phyloP scores from a whole-genome alignment of 2,113 vertebrate genomes.

The Tetrao urogallus region DNA sequence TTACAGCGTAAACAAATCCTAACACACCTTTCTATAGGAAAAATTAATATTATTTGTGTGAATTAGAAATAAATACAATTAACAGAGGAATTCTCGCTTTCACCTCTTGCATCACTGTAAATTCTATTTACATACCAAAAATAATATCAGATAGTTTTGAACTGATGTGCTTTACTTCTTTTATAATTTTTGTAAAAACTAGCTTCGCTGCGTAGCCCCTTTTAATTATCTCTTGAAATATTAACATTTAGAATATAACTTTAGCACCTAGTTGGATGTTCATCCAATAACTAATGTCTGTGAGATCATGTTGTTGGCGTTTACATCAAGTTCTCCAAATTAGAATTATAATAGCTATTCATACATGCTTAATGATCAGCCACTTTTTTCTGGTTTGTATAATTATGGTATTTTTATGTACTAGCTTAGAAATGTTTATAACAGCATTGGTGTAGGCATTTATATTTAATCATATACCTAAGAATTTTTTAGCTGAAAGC shows the following conservation, averaged over 20 bases:
- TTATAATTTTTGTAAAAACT: background rate
- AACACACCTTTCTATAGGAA: background rate
- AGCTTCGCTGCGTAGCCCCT: background rate
- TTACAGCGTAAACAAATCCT: background rate
- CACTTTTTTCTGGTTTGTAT: background rate
- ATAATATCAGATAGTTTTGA: background rate
- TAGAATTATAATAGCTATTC: background rate
- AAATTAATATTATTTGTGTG: background rate
- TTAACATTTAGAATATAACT: background rate
- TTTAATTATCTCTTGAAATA: background rate
- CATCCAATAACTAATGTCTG: background rate
- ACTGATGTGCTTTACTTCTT: background rate
- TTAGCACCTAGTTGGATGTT: background rate
- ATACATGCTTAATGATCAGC: background rate
- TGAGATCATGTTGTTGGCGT: background rate
- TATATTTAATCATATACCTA: background rate
- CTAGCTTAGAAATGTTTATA: background rate
- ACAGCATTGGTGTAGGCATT: background rate
- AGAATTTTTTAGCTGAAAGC: background rate
- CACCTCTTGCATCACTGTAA: background rate
- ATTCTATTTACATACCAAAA: background rate
- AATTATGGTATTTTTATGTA: background rate
- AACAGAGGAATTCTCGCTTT: background rate
- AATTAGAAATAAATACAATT: background rate
- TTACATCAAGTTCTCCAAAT: constrained; percentile 15